Percentiles rank a stretch among this genome's conserved stretches.
These are phyloP conservation scores for Coryphaenoides rupestris DNA, from an alignment of 2,113 vertebrate genomes.

Conservation along the genomic window DNA sequence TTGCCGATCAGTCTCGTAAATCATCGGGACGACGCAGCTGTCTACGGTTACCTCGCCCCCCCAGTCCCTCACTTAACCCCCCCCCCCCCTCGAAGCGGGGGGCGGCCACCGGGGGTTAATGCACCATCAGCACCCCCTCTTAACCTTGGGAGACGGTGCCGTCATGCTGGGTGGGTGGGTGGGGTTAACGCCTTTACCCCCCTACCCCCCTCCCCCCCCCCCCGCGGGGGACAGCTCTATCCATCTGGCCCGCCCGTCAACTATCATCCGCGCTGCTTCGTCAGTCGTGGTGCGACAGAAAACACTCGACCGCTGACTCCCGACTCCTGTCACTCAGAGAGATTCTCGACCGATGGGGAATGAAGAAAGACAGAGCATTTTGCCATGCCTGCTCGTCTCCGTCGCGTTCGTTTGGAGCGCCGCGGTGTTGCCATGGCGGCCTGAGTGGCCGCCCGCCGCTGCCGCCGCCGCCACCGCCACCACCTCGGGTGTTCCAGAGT, in stretches of 20 bases:
- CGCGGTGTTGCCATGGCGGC: constrained; percentile 15
- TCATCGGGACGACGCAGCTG: constrained; percentile 10
- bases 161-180: constrained; percentile 1
- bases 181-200: constrained; percentile 32
- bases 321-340: background rate
- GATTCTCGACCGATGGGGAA: background rate
- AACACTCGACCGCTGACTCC: too few species aligned
- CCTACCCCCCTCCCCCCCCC: too few species aligned
- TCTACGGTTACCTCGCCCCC: background rate
- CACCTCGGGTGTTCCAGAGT: background rate
- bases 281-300: too few species aligned
- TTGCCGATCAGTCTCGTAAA: constrained; percentile 21
- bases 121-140: constrained; percentile 43
- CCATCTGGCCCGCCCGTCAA: background rate
- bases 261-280: too few species aligned
- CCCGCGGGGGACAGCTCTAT: background rate
- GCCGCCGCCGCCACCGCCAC: too few species aligned
- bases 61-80: constrained; percentile 11
- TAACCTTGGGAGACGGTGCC: constrained; percentile 41
- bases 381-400: too few species aligned
- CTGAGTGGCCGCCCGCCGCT: background rate
- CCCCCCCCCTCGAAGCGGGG: too few species aligned
- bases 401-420: too few species aligned
- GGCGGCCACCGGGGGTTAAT: constrained; percentile 49
- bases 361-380: too few species aligned